Base-by-base conservation (phyloP, 2,113 vertebrate species). In the Tyrannus savana region DNA sequence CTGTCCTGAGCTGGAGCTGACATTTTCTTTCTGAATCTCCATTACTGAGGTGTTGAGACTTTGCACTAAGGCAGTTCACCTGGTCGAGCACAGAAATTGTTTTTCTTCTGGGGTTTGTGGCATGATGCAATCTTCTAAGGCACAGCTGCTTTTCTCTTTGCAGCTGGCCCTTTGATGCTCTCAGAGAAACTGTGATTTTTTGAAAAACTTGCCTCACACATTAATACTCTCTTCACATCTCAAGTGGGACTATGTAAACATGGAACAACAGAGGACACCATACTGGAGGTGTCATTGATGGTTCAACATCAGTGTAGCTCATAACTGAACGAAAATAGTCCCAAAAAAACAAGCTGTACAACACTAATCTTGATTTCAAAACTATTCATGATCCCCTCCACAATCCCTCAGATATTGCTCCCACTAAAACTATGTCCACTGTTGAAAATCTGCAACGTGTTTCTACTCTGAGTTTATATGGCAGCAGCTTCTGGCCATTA, bases 351-450 rank as follows among this genome's bases (percentile, higher is more conserved):
- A 66, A 62, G 17, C 16, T 44, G 39, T 39, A 52, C 23, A n/a
- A 12, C 7, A 33, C 14, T 46, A 72, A 9, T 25, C 41, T 79
- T 83, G 37, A 66, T 66, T 90, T 93, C 44, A 87, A 60, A 94
- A 46, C 53, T 44, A 17, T 30, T 11, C 1, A 0, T 8, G 7
- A n/a, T 25, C 33, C 23, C 16, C 44, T 75, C 16, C 0, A 2
- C 28, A 42, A 5, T 33, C 30, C 25, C 56, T 39, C 8, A 5
- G 77, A 84, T 47, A 59, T 2, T 18, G 14, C 5, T 77, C 33
- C n/a, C n/a, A 46, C 30, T 3, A 2, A 60, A 69, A 35, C 69
- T 3, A 55, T n/a, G 37, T 7, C 21, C 1, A 0, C 6, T 67
- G 24, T 11, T 68, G 79, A 49, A 82, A 87, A 89, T 72, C 39